phyloP scores from a whole-genome alignment of 2,888 invertebrate species.

The Syrista parreyssii region DNA sequence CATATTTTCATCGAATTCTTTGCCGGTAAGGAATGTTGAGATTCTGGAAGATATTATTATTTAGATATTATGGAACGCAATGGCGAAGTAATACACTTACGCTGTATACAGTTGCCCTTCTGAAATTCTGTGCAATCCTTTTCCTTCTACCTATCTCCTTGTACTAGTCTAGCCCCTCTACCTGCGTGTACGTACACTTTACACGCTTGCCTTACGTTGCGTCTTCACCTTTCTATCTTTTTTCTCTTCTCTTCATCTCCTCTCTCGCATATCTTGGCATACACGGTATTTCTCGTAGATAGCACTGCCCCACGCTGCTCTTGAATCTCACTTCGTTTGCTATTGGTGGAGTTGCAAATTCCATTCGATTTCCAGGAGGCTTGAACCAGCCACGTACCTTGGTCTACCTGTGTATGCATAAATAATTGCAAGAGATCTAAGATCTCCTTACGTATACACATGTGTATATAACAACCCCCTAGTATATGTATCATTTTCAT shows the following conservation, averaged over 20 bases:
- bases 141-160: slow-evolving; percentile 25
- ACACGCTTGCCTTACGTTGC: neutral
- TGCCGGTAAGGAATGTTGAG: slow-evolving; percentile 37
- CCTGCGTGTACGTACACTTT: neutral
- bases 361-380: slow-evolving; percentile 28
- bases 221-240: neutral
- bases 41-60: slow-evolving; percentile 48
- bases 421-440: neutral
- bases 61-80: slow-evolving; percentile 43
- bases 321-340: slow-evolving; percentile 24
- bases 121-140: slow-evolving; percentile 7
- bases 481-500: neutral
- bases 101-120: slow-evolving; percentile 17
- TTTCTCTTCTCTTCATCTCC: too few species aligned
- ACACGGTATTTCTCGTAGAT: slow-evolving; percentile 19
- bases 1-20: slow-evolving; percentile 55
- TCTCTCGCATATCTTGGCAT: slow-evolving; percentile 40
- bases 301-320: slow-evolving; percentile 19
- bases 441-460: neutral
- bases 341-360: slow-evolving; percentile 34
- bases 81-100: slow-evolving; percentile 40
- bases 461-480: neutral
- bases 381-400: neutral
- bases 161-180: neutral
- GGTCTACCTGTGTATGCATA: neutral